Evolutionary conservation across 2,113 vertebrate genomes (phyloP), one percentile per base, ranked within the genome.

Genomic region (Gymnogyps californianus): DNA sequence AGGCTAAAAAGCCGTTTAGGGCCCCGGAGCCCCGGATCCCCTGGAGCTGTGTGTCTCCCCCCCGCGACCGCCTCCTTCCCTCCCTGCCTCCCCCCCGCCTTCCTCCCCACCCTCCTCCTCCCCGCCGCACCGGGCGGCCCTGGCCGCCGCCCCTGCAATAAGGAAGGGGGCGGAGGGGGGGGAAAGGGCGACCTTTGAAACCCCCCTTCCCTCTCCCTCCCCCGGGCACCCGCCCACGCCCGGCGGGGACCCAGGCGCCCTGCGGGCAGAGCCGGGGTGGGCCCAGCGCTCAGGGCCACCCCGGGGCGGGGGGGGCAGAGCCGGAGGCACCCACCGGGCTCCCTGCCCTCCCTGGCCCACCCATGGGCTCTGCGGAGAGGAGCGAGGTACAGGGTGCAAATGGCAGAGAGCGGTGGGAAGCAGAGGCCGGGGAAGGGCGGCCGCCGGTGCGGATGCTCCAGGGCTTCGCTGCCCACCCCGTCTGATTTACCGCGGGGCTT

Each of bases 401-500:
- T 1, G 16, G 59, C 1, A 3, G 25, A 11, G 5, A 14, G 19
- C 0, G 0, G 20, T 51, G 74, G 32, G 74, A n/a, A 51, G 46
- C 2, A 1, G 59, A 15, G n/a, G 18, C 10, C 6, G 5, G 49
- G 58, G 28, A 58, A 38, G 42, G 1, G 29, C 8, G 2, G 24
- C 46, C 2, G 6, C 29, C 2, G 2, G 19, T 0, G 3, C 67
- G 38, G 58, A 10, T 79, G 46, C 32, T 74, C 16, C 1, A 1
- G 11, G 31, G 5, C 5, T 57, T 69, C 0, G 1, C 42, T 40
- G 28, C 32, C 19, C 3, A 0, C 28, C 47, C 21, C 3, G 0
- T 17, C 34, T 26, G 8, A 58, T 65, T 46, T 51, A 24, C 42
- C 3, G 7, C 3, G 7, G 32, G 16, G 28, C 10, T 58, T 58